Conservation (phyloP, 2,797 vertebrate genomes). For the Anguilla marmorata region DNA sequence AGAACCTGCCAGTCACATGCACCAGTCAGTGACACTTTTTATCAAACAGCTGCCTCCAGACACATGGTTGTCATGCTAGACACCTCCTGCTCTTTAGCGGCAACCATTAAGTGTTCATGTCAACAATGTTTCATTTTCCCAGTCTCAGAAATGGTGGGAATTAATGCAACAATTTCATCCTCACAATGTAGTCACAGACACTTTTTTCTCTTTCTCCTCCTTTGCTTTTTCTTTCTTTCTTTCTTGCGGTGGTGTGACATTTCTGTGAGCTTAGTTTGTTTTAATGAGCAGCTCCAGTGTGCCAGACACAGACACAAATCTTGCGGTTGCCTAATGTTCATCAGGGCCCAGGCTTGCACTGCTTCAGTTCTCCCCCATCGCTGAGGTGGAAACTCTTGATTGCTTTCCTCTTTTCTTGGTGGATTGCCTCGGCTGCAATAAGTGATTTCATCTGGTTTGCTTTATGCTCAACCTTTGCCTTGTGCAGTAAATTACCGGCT, state of each 20-base stretch:
- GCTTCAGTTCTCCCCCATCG: neutral
- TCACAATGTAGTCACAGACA: neutral
- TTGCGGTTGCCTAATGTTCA: conserved; percentile 19
- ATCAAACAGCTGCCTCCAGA: neutral
- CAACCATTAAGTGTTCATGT: neutral
- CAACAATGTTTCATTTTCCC: neutral
- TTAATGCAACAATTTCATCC: neutral
- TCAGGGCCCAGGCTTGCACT: neutral
- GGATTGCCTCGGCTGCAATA: conserved; percentile 12
- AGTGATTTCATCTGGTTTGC: conserved; percentile 14
- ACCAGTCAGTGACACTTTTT: neutral
- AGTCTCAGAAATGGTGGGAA: neutral
- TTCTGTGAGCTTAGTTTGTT: conserved; percentile 17
- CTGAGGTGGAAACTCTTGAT: conserved; percentile 10
- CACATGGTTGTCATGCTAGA: neutral
- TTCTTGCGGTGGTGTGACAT: neutral
- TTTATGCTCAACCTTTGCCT: conserved; percentile 28
- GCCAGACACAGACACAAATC: conserved; percentile 6
- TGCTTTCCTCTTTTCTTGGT: conserved; percentile 18
- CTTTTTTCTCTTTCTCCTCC: neutral
- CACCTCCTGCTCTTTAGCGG: neutral
- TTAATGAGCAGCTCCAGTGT: conserved; percentile 9
- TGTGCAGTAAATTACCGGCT: conserved; percentile 24
- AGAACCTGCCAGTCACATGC: neutral
- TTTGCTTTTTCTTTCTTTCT: neutral